These are phyloP conservation scores for Platalea minor DNA, from an alignment of 2,797 vertebrate genomes.

Conservation along the genomic window DNA sequence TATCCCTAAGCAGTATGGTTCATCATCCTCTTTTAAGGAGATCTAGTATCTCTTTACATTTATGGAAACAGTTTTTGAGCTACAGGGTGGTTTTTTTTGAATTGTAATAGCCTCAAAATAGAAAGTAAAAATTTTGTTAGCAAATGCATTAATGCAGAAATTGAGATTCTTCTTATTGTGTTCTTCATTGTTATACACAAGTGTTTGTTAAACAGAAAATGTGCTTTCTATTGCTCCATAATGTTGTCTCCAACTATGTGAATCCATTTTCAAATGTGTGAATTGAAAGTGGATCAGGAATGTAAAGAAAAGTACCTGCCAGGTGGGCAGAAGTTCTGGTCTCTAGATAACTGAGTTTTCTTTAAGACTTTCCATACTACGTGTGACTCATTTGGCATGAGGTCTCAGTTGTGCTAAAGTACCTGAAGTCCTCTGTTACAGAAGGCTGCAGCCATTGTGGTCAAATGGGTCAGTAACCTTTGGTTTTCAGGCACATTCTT, in stretches of 20 bases:
- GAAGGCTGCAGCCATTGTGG: background rate
- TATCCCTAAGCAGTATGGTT: background rate
- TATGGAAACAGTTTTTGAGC: background rate
- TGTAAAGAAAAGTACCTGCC: background rate
- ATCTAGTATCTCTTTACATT: background rate
- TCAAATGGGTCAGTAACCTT: background rate
- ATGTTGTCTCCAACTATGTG: background rate
- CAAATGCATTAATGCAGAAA: background rate
- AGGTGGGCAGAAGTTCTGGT: background rate
- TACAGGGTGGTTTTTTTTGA: background rate
- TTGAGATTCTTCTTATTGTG: background rate
- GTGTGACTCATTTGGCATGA: background rate
- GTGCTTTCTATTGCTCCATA: background rate
- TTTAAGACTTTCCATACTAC: background rate
- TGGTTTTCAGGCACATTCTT: background rate
- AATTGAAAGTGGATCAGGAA: background rate
- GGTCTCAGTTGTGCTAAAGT: background rate
- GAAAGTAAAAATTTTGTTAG: background rate
- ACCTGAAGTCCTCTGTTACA: background rate
- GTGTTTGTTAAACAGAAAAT: background rate
- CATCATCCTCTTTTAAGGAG: background rate
- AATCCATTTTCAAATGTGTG: background rate
- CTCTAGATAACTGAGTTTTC: background rate
- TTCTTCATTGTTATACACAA: background rate
- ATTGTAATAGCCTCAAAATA: background rate